phyloP scores from a whole-genome alignment of 2,113 vertebrate genomes.

The Urocynchramus pylzowi region DNA sequence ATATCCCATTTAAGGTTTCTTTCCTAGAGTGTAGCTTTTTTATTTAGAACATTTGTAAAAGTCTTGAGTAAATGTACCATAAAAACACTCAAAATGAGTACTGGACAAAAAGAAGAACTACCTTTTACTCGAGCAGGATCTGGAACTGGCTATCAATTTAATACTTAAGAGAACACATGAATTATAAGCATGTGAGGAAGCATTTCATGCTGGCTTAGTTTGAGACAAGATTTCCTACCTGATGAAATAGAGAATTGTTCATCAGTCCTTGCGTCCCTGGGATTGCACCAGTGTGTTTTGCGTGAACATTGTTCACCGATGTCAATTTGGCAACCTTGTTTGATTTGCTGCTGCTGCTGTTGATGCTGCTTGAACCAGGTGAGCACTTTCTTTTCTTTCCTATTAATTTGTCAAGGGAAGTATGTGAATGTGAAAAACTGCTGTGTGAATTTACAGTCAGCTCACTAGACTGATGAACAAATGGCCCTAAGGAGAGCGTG shows the following conservation, averaged over 20 bases:
- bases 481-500: constrained; percentile 93
- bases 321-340: constrained; percentile 91
- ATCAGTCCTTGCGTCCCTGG: constrained; percentile 87
- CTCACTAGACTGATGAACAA: constrained; percentile 89
- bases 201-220: background rate
- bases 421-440: constrained; percentile 80
- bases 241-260: constrained; percentile 92
- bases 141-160: background rate
- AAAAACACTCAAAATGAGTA: background rate
- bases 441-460: constrained; percentile 76
- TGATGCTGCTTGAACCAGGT: constrained; percentile 78
- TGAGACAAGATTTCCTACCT: constrained; percentile 75
- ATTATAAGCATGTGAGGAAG: rapidly evolving
- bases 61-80: background rate
- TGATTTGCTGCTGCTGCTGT: constrained; percentile 80
- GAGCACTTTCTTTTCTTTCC: constrained; percentile 94
- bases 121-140: background rate
- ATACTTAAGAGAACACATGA: background rate
- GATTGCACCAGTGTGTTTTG: constrained; percentile 88
- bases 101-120: background rate
- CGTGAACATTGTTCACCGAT: constrained; percentile 89
- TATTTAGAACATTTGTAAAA: background rate
- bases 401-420: constrained; percentile 83
- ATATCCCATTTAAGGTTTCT: background rate
- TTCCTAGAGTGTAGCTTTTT: background rate